A percentile compares a stretch with the other conserved stretches of the same genome.
These are phyloP conservation scores for Heliconius hermathena DNA, from an alignment of 1,140 invertebrate genomes.

Conservation along the genomic window DNA sequence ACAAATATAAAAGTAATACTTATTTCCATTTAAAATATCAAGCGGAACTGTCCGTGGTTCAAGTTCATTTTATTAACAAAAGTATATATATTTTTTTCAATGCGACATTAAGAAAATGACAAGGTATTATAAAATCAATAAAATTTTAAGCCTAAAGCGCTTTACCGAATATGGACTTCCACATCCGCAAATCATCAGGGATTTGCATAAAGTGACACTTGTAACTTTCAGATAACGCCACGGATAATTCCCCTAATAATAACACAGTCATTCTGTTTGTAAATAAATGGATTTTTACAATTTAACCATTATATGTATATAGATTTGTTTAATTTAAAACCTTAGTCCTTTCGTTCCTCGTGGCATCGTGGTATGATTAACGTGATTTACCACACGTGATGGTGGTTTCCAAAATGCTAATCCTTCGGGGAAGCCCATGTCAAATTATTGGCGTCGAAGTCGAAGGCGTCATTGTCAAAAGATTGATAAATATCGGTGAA, in stretches of 20 bases:
- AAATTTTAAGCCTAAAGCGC: conserved; percentile 46
- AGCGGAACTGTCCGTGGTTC: neutral
- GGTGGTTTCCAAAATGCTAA: too few species aligned
- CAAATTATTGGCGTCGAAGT: too few species aligned
- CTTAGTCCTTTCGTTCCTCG: too few species aligned
- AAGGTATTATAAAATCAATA: conserved; percentile 45
- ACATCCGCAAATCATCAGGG: conserved; percentile 46
- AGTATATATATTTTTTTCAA: conserved; percentile 17
- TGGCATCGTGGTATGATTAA: too few species aligned
- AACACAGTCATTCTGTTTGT: neutral
- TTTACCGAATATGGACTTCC: conserved; percentile 44
- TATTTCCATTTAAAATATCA: neutral
- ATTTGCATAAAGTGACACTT: conserved; percentile 61
- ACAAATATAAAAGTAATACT: neutral
- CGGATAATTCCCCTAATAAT: neutral
- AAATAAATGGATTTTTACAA: neutral
- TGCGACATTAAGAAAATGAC: conserved; percentile 31
- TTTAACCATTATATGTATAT: too few species aligned
- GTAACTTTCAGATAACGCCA: conserved; percentile 34
- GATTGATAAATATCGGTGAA: too few species aligned
- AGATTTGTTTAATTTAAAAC: too few species aligned
- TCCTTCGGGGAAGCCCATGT: too few species aligned
- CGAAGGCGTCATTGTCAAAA: too few species aligned
- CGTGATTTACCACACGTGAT: too few species aligned
- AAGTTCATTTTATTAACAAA: conserved; percentile 25